Evolutionary conservation across 2,113 vertebrate species (phyloP), one percentile per base, ranked within the genome.

Genomic region (Podarcis muralis): DNA sequence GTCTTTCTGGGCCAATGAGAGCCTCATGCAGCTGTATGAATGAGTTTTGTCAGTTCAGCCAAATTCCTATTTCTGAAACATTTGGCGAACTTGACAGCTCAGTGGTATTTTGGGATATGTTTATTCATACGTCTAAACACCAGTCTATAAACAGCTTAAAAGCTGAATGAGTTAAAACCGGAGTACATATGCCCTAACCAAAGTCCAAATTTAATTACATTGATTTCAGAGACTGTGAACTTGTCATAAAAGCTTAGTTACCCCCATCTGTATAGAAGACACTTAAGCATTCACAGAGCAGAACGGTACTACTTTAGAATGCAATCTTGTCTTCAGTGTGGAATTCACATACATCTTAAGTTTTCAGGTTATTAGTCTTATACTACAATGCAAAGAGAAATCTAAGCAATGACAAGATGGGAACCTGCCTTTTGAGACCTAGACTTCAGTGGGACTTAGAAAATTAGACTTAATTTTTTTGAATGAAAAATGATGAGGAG

Each of bases 1-100:
- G 83, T 84, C 65, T 74, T 84, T 83, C 48, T 65, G 18, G 27
- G 40, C 11, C 81, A 57, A 71, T 3, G 85, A 69, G 80, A 68
- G 20, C 2, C 81, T 84, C 86, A 35, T 78, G 48, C 87, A 90
- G 87, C 6, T 79, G 32, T 30, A 68, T 66, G 30, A 92, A 80
- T 3, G 25, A 9, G 53, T 69, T 86, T 88, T 87, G 3, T 4
- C 23, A 74, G 18, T 59, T 86, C 72, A 65, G 72, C 35, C 53
- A 37, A 77, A 80, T 20, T 90, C 23, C 8, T 5, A 7, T 7
- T 40, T 71, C 77, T 84, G 57, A 48, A 20, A 40, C 85, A 80
- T 0, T 0, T 11, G n/a, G 5, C 22, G n/a, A 20, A 6, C 23
- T 59, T 27, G 62, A 81, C 1, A 75, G 9, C 48, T 78, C 65